Base-by-base conservation (phyloP, 2,113 vertebrate species). In the Sinocyclocheilus grahami region DNA sequence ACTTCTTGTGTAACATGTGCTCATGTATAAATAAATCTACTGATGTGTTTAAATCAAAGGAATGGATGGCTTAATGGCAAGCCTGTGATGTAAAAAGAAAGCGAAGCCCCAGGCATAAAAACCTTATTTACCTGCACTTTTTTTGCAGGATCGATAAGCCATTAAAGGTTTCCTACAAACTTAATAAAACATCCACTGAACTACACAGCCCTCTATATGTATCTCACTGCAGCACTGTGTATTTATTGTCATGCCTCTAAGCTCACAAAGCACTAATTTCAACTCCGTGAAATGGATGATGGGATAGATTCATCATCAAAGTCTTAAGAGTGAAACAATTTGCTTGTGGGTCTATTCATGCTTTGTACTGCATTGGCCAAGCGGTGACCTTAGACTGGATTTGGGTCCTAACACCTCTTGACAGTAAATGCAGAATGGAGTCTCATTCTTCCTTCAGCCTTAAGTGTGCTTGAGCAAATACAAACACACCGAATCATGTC, bases 71-170 rank as follows among this genome's bases (percentile, higher is more conserved):
- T 67, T 75, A 20, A 83, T 71, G 3, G n/a, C 80, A 37, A 84
- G 30, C 20, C 20, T 67, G 30, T 85, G 86, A 87, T 60, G 82
- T 91, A 82, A 79, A 42, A 87, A 79, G 72, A 85, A 85, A 90
- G 81, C n/a, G 62, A 72, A 83, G 84, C 82, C 60, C 51, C 8
- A 79, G 78, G 55, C 79, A 46, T 8, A 58, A 86, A 80, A 42
- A 39, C 55, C 65, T 84, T 27, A 37, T 89, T 86, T 67, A 84
- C 87, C 86, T 87, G 81, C 16, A 67, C 24, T 53, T 53, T 24
- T 30, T 60, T 79, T 58, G 30, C 53, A 78, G 48, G 82, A 87
- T 92, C 91, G 89, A 92, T 90, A 92, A 86, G 60, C 85, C 82
- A 90, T 91, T 92, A 90, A 74, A 87, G 85, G 75, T 75, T 85